Conservation (phyloP, 1,140 invertebrate genomes). For the Teleogryllus occipitalis region DNA sequence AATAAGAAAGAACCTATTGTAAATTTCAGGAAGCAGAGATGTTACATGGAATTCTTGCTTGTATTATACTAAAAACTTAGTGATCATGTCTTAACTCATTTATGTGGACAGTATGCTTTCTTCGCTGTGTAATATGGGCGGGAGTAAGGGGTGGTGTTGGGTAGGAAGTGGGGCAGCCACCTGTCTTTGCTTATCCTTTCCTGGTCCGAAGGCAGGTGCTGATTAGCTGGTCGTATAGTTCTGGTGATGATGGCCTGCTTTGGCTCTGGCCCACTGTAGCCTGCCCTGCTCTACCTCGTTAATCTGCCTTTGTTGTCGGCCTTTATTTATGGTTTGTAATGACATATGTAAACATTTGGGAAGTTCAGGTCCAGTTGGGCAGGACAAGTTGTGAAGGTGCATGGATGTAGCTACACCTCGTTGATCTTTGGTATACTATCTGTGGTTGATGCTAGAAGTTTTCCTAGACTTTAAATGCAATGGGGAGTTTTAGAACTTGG, state of each 20-base stretch:
- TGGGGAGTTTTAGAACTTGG: neutral
- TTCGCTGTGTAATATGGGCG: neutral
- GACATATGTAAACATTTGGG: neutral
- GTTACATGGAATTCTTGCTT: neutral
- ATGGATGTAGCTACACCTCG: neutral
- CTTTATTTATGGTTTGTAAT: neutral
- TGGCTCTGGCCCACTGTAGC: neutral
- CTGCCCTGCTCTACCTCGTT: neutral
- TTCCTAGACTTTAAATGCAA: neutral
- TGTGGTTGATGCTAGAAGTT: neutral
- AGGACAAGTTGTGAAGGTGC: neutral
- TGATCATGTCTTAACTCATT: neutral
- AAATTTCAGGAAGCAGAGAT: constrained; percentile 4
- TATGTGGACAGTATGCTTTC: neutral
- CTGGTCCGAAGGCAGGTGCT: neutral
- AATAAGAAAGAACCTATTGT: constrained; percentile 5
- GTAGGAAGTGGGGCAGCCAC: neutral
- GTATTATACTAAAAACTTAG: neutral
- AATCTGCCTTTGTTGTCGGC: neutral
- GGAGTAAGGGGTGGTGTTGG: neutral
- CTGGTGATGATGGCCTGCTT: neutral
- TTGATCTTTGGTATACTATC: neutral
- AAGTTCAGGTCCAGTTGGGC: neutral
- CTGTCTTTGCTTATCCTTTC: neutral
- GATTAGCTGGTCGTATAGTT: neutral